Percentiles rank a stretch among this genome's conserved stretches.
These are phyloP conservation scores for Cuculus canorus DNA, from an alignment of 2,797 vertebrate species.

Conservation along the genomic window DNA sequence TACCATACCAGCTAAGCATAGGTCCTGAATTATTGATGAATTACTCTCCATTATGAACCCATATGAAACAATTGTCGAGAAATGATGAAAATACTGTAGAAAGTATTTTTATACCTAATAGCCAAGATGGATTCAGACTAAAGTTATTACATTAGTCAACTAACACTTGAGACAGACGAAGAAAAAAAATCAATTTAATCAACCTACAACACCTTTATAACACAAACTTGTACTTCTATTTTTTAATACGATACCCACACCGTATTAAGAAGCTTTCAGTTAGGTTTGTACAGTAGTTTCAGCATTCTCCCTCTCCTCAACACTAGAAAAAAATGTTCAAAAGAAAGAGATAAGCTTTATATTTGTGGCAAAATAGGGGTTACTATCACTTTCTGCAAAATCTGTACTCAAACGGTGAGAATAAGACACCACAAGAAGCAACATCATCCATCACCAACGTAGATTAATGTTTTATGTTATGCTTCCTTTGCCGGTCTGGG, in stretches of 20 bases:
- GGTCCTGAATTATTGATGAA: slow-evolving; percentile 37
- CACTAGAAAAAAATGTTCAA: neutral
- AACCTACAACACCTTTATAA: neutral
- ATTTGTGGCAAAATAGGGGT: neutral
- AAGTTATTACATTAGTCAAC: neutral
- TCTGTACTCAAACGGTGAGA: neutral
- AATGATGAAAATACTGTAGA: neutral
- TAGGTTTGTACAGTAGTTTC: neutral
- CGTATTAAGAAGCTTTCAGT: neutral
- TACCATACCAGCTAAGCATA: neutral
- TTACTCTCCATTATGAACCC: neutral
- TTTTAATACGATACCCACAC: neutral
- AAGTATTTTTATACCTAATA: neutral
- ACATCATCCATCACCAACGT: neutral
- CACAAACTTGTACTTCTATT: neutral
- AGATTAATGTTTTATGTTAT: neutral
- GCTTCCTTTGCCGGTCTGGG: neutral
- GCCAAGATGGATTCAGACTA: neutral
- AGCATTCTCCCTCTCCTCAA: neutral
- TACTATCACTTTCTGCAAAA: neutral
- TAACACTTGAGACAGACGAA: neutral
- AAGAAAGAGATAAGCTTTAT: neutral
- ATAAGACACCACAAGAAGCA: neutral
- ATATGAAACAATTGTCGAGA: neutral
- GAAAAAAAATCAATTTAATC: neutral